Base-by-base conservation (phyloP, 1,140 invertebrate species). In the Lithobius niger region DNA sequence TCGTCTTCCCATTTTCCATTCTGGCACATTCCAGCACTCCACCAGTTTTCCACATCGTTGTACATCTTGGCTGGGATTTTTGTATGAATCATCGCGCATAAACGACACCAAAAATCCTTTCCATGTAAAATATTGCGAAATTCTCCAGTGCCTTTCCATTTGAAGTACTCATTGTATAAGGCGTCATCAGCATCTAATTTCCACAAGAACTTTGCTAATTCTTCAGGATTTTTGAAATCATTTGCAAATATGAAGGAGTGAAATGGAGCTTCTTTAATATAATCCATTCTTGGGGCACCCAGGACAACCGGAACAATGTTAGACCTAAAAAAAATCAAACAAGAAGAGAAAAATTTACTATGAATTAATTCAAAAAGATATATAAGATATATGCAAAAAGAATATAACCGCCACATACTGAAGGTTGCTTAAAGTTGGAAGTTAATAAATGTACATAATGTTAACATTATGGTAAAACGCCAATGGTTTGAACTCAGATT, bases 201-300 rank as follows among this genome's bases (percentile, higher is more conserved):
- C 50, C 81, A 78, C n/a, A 97, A 71, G 69, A 93, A 94, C 1
- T 82, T 76, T 1, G 89, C 91, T 26, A 97, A 69, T 60, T 87
- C 81, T 61, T 82, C 80, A 0, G 91, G 82, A 10, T 83, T 83
- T 2, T 81, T 79, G 67, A 96, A 97, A 68, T 97, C 90, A 64
- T 95, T 89, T 1, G 97, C 86, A 71, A 97, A 92, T 26, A 97
- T 88, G 67, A 77, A 87, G 0, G 89, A 93, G 60, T 89, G 81
- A 61, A 86, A 80, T 0, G 95, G 94, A 1, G 92, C 85, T 55
- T 79, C 81, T 31, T 81, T 78, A 52, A 81, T 82, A 71, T 98
- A 98, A 66, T 97, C 92, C 25, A 84, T 82, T 0, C 83, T 83
- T 31, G 84, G 79, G 0, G 88, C 93, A 1, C 95, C 95, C 91